A percentile compares a stretch with the other conserved stretches of the same genome.
Evolutionary conservation across 1,140 invertebrate genomes (phyloP).

Genomic region (Sycobia sp.): DNA sequence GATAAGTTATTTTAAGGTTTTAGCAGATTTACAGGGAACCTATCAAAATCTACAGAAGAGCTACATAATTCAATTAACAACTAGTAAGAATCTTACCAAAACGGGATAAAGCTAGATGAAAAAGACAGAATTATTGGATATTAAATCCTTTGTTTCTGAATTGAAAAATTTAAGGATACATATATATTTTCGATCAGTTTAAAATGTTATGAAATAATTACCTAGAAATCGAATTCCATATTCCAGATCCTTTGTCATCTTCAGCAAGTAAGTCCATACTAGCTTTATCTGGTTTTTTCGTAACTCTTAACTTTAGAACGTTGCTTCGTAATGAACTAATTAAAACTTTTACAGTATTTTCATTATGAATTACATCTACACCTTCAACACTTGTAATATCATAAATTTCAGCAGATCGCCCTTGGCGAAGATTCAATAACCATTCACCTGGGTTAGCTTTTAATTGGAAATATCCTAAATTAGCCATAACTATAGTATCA

Average conservation of each 20-base stretch:
- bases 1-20: not conserved
- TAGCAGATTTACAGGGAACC: too few species aligned
- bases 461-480: slow-evolving; percentile 96
- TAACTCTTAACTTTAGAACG: slow-evolving; percentile 88
- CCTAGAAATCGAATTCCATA: slow-evolving; percentile 96
- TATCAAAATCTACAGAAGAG: not conserved
- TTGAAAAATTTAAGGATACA: not conserved
- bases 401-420: slow-evolving; percentile 93
- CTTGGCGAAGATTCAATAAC: slow-evolving; percentile 84
- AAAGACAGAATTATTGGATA: slow-evolving; percentile 47
- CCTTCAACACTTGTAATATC: slow-evolving; percentile 72
- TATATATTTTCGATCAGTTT: not conserved
- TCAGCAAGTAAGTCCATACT: slow-evolving; percentile 84
- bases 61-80: slow-evolving; percentile 25
- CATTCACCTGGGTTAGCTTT: slow-evolving; percentile 98
- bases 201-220: slow-evolving; percentile 55
- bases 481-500: slow-evolving; percentile 99
- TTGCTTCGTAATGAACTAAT: slow-evolving; percentile 89
- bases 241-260: slow-evolving; percentile 73
- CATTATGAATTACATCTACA: slow-evolving; percentile 64
- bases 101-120: slow-evolving; percentile 58
- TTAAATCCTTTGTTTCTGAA: slow-evolving; percentile 36
- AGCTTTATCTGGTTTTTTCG: slow-evolving; percentile 87
- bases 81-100: slow-evolving; percentile 54
- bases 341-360: slow-evolving; percentile 78